Conservation (phyloP, 2,797 vertebrate species). For the Microctenopoma lineatum region DNA sequence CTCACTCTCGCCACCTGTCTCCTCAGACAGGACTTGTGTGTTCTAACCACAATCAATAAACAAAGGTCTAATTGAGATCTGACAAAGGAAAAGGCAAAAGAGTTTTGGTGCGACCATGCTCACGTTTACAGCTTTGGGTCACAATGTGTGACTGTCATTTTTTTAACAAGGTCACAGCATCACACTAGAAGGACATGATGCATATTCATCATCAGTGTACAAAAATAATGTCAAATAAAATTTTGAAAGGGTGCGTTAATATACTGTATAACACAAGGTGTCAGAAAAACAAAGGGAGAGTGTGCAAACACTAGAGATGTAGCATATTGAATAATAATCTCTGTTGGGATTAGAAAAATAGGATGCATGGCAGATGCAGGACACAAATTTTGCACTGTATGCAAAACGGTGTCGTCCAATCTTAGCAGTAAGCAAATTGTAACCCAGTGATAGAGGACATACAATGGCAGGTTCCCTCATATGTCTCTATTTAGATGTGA, state of each 20-base stretch:
- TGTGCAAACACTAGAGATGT: slow-evolving; percentile 28
- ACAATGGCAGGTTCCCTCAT: slow-evolving; percentile 32
- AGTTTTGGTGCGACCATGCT: background rate
- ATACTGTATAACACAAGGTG: slow-evolving; percentile 1
- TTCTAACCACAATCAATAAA: slow-evolving; percentile 53
- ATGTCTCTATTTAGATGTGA: slow-evolving; percentile 72
- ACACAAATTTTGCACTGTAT: slow-evolving; percentile 59
- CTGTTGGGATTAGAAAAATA: slow-evolving; percentile 43
- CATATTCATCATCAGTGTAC: background rate
- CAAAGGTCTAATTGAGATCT: slow-evolving; percentile 21
- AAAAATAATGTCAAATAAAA: background rate
- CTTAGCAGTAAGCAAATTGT: slow-evolving; percentile 67
- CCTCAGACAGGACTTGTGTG: slow-evolving; percentile 33
- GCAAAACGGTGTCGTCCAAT: slow-evolving; percentile 54
- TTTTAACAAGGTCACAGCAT: slow-evolving; percentile 37
- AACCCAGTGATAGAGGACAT: background rate
- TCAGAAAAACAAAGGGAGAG: background rate
- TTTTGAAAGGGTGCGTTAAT: slow-evolving; percentile 3
- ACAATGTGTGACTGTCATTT: slow-evolving; percentile 21
- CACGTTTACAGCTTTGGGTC: slow-evolving; percentile 6
- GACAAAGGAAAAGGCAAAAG: slow-evolving; percentile 15
- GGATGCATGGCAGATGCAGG: slow-evolving; percentile 43
- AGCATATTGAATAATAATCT: slow-evolving; percentile 1
- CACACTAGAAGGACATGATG: background rate
- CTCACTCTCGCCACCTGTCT: slow-evolving; percentile 28